These are phyloP conservation scores for Palaemon carinicauda DNA, from an alignment of 1,140 invertebrate species.

Conservation along the genomic window DNA sequence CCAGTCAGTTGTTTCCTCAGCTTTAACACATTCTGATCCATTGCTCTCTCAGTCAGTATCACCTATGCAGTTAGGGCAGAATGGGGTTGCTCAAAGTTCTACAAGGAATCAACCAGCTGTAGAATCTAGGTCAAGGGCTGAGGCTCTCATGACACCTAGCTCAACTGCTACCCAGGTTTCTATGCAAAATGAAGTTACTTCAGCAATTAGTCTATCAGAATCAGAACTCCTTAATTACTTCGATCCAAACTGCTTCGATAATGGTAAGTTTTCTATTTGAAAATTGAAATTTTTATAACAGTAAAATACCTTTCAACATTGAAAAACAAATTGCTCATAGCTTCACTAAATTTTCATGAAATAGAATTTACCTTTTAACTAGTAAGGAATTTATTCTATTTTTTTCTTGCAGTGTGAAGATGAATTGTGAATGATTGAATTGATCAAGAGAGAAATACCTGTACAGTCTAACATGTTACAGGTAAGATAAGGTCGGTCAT, in stretches of 20 bases:
- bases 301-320: no score
- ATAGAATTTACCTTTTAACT: no score
- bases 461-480: no score
- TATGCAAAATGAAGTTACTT: constrained; percentile 50
- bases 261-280: constrained; percentile 35
- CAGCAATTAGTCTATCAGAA: constrained; percentile 48
- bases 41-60: constrained; percentile 33
- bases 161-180: constrained; percentile 20
- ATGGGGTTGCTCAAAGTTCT: neutral
- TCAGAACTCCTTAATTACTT: constrained; percentile 48
- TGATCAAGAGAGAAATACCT: no score
- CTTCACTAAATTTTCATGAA: no score
- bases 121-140: neutral
- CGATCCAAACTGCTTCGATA: constrained; percentile 51
- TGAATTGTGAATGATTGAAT: no score
- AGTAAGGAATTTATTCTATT: no score
- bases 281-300: no score
- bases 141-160: constrained; percentile 9
- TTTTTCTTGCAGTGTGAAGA: no score
- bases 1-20: constrained; percentile 6
- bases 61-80: neutral
- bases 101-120: neutral
- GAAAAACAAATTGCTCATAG: no score
- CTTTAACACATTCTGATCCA: constrained; percentile 38
- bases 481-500: no score